Base-by-base conservation (phyloP, 1,140 invertebrate species). In the Leptopilina clavipes region DNA sequence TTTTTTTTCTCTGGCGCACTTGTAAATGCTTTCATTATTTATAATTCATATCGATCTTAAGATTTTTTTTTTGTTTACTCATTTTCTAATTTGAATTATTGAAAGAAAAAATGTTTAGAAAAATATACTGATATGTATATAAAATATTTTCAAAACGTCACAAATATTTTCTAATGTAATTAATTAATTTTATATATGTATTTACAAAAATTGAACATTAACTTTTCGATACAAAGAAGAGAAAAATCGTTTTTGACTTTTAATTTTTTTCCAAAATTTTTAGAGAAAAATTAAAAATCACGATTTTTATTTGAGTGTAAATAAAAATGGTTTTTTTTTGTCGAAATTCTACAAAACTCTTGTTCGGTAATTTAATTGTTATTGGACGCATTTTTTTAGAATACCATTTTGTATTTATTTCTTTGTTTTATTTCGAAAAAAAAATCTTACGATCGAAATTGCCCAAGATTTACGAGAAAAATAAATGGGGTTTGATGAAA, bases 1-100 rank as follows among this genome's bases (percentile, higher is more conserved):
- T 82, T 77, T 82, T 85, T 86, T 86, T 87, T 86, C 81, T 83
- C 14, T 77, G 78, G 72, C n/a, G 70, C 81, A 80, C 75, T 72
- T 65, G 78, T 70, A 48, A 76, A 76, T 70, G 71, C 75, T 74
- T n/a, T 59, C 18, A 31, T 31, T 31, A 5, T 31, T n/a, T 31
- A 31, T 31, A 22, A 17, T 25, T 6, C n/a, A n/a, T 40, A 65
- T 7, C 12, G 25, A 14, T 65, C 59, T 22, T 31, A 65, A 65
- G 12, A 65, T 59, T 59, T 12, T 65, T n/a, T 25, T 65, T n/a
- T n/a, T n/a, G n/a, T n/a, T n/a, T 1, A n/a, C 18, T 79, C 22
- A 71, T 74, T 78, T 76, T 45, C 52, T 44, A 73, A 72, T 43
- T 65, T 43, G 54, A 73, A 73, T 74, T 78, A 71, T 76, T 72